Base-by-base conservation (phyloP, 2,797 vertebrate genomes). In the Spheniscus humboldti region DNA sequence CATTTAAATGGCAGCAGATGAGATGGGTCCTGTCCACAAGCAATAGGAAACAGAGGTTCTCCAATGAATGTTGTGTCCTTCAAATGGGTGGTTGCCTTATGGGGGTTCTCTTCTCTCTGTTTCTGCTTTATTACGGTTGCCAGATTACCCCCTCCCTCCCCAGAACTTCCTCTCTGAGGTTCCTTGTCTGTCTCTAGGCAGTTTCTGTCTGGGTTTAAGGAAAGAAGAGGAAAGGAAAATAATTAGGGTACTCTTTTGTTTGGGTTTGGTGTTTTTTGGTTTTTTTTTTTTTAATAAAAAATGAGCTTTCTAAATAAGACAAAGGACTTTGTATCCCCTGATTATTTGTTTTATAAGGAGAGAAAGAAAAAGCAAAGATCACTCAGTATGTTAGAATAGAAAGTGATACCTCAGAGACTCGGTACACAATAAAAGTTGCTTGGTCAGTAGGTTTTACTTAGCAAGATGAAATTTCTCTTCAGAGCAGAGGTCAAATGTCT, bases 21-120 rank as follows among this genome's bases (percentile, higher is more conserved):
- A 48, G 43, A 20, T 35, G 37, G 9, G 7, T 56, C 33, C 52
- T 86, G 85, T 43, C 52, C 47, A 39, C n/a, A 37, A 1, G 60
- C 81, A 47, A 2, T 35, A n/a, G 50, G 78, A 86, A 63, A 18
- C 12, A 52, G 30, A 39, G 33, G 2, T 77, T 87, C 37, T 74
- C 20, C 52, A 0, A 0, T 28, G 23, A 41, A 39, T 43, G 6
- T 18, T 56, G 8, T 37, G 35, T 30, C 57, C 55, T 90, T 90
- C 66, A n/a, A 47, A 62, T 0, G 0, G 55, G 41, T 35, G 25
- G 4, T 43, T 64, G 27, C 63, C 30, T 43, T 50, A 39, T 0
- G 1, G 15, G 45, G 10, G 4, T 73, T 90, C 35, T 37, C 24
- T 77, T 53, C 12, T 16, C 16, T 68, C 47, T 62, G 15, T 16